Conservation (phyloP, 2,797 vertebrate species). For the Hephaestus fuliginosus region DNA sequence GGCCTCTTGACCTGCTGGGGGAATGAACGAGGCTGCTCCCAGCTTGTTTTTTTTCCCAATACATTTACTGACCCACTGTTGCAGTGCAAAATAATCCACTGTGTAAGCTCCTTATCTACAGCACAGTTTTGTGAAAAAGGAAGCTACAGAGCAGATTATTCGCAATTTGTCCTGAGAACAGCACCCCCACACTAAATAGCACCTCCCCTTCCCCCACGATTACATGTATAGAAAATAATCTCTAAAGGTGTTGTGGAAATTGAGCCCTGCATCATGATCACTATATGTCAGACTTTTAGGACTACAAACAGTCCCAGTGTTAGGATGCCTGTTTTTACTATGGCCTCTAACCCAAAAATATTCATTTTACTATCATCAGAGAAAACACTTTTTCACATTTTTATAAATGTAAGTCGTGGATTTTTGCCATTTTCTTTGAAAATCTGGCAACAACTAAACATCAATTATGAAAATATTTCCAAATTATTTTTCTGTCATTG, state of each 20-base stretch:
- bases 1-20: slow-evolving; percentile 74
- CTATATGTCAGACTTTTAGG: neutral
- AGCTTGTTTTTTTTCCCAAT: slow-evolving; percentile 66
- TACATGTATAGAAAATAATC: slow-evolving; percentile 1
- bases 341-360: neutral
- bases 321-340: too few species aligned
- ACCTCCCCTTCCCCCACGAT: neutral
- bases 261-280: neutral
- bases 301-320: neutral
- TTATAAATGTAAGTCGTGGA: neutral
- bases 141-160: slow-evolving; percentile 73
- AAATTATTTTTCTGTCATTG: neutral
- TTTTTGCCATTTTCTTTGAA: neutral
- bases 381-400: neutral
- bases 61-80: slow-evolving; percentile 75
- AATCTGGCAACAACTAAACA: neutral
- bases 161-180: slow-evolving; percentile 53
- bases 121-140: slow-evolving; percentile 72
- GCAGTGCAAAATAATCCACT: slow-evolving; percentile 81
- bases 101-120: slow-evolving; percentile 83
- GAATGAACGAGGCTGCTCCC: slow-evolving; percentile 53
- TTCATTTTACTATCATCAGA: neutral
- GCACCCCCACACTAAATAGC: slow-evolving; percentile 10
- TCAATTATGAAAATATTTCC: neutral
- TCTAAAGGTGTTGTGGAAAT: neutral